Base-by-base conservation (phyloP, 2,113 vertebrate species). In the Gopherus flavomarginatus region DNA sequence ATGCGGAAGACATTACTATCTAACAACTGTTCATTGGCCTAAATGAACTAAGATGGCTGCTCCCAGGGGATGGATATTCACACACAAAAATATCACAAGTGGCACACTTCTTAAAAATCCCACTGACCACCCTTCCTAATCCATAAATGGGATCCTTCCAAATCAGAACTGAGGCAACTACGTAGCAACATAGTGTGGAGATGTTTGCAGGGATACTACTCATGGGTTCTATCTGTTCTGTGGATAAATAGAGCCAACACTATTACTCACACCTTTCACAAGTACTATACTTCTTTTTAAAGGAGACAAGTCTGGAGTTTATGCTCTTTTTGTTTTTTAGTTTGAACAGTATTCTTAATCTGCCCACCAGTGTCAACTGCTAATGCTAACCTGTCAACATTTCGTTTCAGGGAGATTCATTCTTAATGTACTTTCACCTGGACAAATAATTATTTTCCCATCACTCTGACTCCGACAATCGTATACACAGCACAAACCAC, bases 331-430 rank as follows among this genome's bases (percentile, higher is more conserved):
- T 81, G 79, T 80, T 44, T 72, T 62, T 24, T 29, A 47, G 47
- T 35, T 50, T 22, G 62, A n/a, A 59, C 56, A 27, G 13, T 42
- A 81, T 80, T n/a, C 31, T 35, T 75, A 65, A 52, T 57, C 80
- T 59, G 27, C 65, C 85, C 47, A 87, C 78, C 80, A 77, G 38
- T 83, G 81, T 78, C 81, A 82, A 75, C 80, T 44, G 79, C 35
- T 83, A 87, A 92, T 87, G 59, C 79, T 83, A 92, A 87, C 65
- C 53, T 83, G 85, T 83, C 90, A 83, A 27, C 44, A 77, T 87
- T 83, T 87, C 27, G 35, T 92, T 83, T n/a, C 77, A 38, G 24
- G 54, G 16, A 83, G 21, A 47, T 78, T 86, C 59, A 44, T 87
- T 87, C 35, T 87, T 78, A 57, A 59, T 53, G 57, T 77, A 78